Evolutionary conservation across 2,888 invertebrate species (phyloP).

Genomic region (Eupithecia tripunctaria): DNA sequence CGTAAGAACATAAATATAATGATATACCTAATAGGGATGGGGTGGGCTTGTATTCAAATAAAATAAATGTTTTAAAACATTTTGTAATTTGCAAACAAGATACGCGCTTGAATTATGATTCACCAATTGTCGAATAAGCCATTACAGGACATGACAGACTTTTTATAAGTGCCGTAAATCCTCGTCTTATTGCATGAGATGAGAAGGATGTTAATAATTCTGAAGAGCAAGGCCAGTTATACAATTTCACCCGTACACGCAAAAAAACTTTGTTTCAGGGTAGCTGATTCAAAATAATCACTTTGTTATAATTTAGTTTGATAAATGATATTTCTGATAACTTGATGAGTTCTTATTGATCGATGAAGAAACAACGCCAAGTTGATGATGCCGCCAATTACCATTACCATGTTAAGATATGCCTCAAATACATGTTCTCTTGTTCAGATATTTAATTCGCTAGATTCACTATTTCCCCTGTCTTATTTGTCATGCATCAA

Average conservation of each 20-base stretch:
- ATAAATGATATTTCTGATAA: not conserved
- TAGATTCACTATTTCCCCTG: not conserved
- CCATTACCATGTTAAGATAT: not conserved
- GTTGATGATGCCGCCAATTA: not conserved
- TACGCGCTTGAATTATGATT: not conserved
- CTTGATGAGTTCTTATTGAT: not conserved
- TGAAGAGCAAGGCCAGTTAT: constrained; percentile 10
- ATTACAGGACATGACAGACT: constrained; percentile 3
- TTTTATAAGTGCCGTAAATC: not conserved
- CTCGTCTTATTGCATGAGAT: not conserved
- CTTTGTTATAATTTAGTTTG: not conserved
- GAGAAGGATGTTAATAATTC: constrained; percentile 6
- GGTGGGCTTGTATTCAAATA: not conserved
- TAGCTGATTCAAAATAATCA: not conserved
- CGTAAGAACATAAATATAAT: constrained; percentile 18
- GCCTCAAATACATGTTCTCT: not conserved
- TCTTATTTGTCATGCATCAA: too few relatives aligned
- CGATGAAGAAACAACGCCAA: not conserved
- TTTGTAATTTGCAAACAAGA: not conserved
- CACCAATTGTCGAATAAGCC: not conserved
- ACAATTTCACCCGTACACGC: not conserved
- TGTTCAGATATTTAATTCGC: not conserved
- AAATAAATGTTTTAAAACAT: too few relatives aligned
- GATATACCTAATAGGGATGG: not conserved
- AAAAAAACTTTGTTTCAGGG: not conserved